A percentile compares a stretch with the other conserved stretches of the same genome.
These are phyloP conservation scores for Trinorchestia longiramus DNA, from an alignment of 1,140 invertebrate genomes.

Conservation along the genomic window DNA sequence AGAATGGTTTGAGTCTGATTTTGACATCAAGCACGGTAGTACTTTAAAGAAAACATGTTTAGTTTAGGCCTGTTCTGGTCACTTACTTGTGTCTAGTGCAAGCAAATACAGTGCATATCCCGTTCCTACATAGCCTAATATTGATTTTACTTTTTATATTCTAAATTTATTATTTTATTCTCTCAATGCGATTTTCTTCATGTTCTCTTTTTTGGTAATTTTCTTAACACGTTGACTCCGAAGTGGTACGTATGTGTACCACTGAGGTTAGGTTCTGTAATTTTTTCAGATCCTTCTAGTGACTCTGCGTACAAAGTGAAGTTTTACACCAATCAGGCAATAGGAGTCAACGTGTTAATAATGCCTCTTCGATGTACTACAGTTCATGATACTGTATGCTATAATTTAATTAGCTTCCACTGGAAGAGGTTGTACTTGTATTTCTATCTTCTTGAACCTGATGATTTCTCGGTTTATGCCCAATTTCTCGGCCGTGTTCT, in stretches of 20 bases:
- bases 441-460: neutral
- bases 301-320: too few species aligned
- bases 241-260: too few species aligned
- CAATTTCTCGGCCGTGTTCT: too few species aligned
- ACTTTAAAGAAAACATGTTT: neutral
- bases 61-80: neutral
- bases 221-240: too few species aligned
- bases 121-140: neutral
- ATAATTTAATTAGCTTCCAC: neutral
- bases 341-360: too few species aligned
- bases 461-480: too few species aligned
- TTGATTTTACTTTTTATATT: neutral
- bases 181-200: neutral
- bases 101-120: neutral
- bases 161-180: neutral
- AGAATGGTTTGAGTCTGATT: neutral
- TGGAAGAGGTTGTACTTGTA: neutral
- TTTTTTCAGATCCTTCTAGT: too few species aligned
- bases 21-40: neutral
- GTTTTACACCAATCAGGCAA: too few species aligned
- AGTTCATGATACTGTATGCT: neutral
- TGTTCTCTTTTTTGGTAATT: too few species aligned
- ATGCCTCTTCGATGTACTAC: too few species aligned
- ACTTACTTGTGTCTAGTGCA: neutral
- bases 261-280: too few species aligned